A percentile compares a stretch with the other conserved stretches of the same genome.
phyloP scores from a whole-genome alignment of 2,888 invertebrate species.

The Nematopogon swammerdamellus region DNA sequence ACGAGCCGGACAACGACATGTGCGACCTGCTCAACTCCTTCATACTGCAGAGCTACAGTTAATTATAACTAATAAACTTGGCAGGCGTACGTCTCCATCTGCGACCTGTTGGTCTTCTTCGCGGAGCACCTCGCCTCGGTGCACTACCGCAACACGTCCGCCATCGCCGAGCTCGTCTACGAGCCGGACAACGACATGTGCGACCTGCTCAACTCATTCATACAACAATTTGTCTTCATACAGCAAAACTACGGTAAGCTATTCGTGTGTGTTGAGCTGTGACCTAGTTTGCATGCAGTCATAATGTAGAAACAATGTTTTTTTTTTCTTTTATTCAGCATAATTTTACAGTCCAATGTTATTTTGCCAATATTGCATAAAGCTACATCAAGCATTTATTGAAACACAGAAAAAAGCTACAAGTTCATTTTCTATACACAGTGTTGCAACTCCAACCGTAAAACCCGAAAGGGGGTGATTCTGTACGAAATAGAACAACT shows the following conservation, averaged over 20 bases:
- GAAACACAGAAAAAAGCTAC: too few species aligned
- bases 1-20: slow-evolving; percentile 75
- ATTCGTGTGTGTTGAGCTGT: too few species aligned
- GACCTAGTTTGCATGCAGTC: too few species aligned
- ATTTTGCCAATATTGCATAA: too few species aligned
- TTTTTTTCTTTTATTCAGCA: too few species aligned
- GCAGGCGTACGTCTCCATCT: slow-evolving; percentile 90
- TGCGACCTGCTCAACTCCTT: slow-evolving; percentile 75
- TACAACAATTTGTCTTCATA: slow-evolving; percentile 91
- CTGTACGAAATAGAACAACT: too few species aligned
- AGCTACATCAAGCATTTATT: too few species aligned
- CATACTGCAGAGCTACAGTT: background rate
- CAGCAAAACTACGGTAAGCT: slow-evolving; percentile 81
- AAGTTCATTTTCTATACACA: too few species aligned
- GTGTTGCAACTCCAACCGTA: too few species aligned
- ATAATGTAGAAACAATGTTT: too few species aligned
- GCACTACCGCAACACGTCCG: slow-evolving; percentile 34
- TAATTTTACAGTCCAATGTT: too few species aligned
- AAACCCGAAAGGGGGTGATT: too few species aligned
- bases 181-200: slow-evolving; percentile 79
- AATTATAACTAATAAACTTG: slow-evolving; percentile 4
- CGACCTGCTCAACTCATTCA: slow-evolving; percentile 82
- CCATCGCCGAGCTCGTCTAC: slow-evolving; percentile 65
- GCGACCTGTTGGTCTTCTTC: slow-evolving; percentile 92
- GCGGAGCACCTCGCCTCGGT: slow-evolving; percentile 70